Conservation (phyloP, 1,140 invertebrate genomes). For the Brachionus sp. region DNA sequence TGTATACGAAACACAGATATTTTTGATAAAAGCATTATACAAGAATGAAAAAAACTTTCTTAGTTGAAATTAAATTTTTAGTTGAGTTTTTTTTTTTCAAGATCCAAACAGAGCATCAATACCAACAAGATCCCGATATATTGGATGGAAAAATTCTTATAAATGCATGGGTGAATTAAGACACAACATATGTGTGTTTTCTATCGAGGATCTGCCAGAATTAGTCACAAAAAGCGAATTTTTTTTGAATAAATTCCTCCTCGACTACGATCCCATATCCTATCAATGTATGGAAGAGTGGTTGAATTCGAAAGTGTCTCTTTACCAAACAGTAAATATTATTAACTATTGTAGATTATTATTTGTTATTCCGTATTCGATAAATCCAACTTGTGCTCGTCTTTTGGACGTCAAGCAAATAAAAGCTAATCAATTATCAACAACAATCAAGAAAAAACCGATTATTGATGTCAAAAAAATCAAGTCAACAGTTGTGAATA, state of each 20-base stretch:
- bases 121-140: neutral
- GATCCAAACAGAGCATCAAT: neutral
- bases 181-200: slow-evolving; percentile 52
- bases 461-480: neutral
- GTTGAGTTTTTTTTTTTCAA: neutral
- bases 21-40: too few species aligned
- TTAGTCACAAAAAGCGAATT: slow-evolving; percentile 49
- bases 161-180: slow-evolving; percentile 24
- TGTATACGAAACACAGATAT: too few species aligned
- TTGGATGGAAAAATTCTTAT: slow-evolving; percentile 37
- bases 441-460: neutral
- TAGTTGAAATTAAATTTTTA: neutral
- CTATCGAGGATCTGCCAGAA: slow-evolving; percentile 50
- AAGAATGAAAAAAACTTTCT: too few species aligned
- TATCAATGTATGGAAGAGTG: slow-evolving; percentile 55
- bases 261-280: slow-evolving; percentile 49
- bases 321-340: slow-evolving; percentile 44
- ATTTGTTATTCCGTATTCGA: slow-evolving; percentile 43
- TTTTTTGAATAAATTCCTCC: slow-evolving; percentile 57
- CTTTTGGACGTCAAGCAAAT: neutral
- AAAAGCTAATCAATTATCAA: neutral
- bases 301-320: slow-evolving; percentile 10
- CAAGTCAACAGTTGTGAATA: neutral
- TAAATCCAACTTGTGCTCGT: slow-evolving; percentile 42
- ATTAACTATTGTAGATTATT: slow-evolving; percentile 45